A percentile compares a stretch with the other conserved stretches of the same genome.
phyloP scores from a whole-genome alignment of 2,113 vertebrate species.

The Rhinichthys klamathensis region DNA sequence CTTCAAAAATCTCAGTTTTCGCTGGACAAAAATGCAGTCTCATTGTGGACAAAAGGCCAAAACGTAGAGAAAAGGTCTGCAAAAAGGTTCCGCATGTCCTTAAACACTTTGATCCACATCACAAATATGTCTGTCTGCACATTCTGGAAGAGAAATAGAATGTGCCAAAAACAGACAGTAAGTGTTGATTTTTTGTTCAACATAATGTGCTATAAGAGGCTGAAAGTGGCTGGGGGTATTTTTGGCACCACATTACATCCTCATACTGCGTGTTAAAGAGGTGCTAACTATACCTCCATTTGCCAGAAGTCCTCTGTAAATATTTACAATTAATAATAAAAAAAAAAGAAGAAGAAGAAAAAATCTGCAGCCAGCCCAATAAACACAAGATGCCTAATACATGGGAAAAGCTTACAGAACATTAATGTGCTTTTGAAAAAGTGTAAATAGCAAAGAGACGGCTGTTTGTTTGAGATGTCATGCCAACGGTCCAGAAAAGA shows the following conservation, averaged over 20 bases:
- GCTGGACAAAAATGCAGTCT: too few species aligned
- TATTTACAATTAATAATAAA: conserved; percentile 53
- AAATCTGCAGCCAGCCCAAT: background rate
- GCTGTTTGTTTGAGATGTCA: conserved; percentile 43
- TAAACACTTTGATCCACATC: background rate
- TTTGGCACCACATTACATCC: conserved; percentile 38
- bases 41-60: too few species aligned
- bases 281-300: conserved; percentile 48
- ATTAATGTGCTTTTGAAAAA: conserved; percentile 34
- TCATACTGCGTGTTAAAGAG: conserved; percentile 49
- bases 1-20: too few species aligned
- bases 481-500: conserved; percentile 34
- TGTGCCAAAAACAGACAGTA: background rate
- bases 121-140: background rate
- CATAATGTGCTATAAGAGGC: conserved; percentile 16
- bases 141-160: background rate
- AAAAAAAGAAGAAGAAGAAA: background rate
- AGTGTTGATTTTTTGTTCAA: conserved; percentile 2
- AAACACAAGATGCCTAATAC: conserved; percentile 21
- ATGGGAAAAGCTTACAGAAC: conserved; percentile 20
- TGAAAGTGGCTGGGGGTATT: conserved; percentile 38
- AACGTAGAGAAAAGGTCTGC: too few species aligned
- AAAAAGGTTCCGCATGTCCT: too few species aligned
- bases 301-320: conserved; percentile 52
- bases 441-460: conserved; percentile 39